A percentile compares a stretch with the other conserved stretches of the same genome.
These are phyloP conservation scores for Pyrocoelia pectoralis DNA, from an alignment of 2,888 invertebrate genomes.

Conservation along the genomic window DNA sequence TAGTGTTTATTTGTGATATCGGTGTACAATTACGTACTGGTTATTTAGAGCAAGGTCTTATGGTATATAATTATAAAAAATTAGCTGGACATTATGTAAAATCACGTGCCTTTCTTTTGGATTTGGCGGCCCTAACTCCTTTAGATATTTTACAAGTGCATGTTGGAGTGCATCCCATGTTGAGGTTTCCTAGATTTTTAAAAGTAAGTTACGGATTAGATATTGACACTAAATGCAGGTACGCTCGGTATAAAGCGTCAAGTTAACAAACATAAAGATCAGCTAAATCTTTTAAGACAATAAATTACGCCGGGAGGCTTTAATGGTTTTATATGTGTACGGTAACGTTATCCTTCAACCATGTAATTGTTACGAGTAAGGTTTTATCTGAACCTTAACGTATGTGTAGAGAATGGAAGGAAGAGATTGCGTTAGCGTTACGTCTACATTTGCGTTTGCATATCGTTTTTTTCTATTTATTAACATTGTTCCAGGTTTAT, in stretches of 20 bases:
- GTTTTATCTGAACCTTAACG: not conserved
- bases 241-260: too few species aligned
- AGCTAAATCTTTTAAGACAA: too few species aligned
- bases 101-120: constrained; percentile 85
- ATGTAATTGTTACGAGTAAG: too few species aligned
- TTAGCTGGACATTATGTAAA: constrained; percentile 88
- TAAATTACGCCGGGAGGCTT: too few species aligned
- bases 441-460: not conserved
- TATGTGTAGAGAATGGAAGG: not conserved
- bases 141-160: constrained; percentile 87
- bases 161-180: constrained; percentile 81
- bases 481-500: constrained; percentile 73
- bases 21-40: constrained; percentile 93
- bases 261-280: too few species aligned
- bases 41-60: constrained; percentile 92
- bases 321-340: not conserved
- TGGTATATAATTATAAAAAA: constrained; percentile 92
- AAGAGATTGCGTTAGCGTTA: not conserved
- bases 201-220: constrained; percentile 69
- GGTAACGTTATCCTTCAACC: not conserved
- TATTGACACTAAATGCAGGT: too few species aligned
- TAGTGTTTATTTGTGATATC: constrained; percentile 88
- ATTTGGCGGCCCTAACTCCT: constrained; percentile 83
- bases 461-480: constrained; percentile 38
- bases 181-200: constrained; percentile 87